Conservation (phyloP, 2,113 vertebrate species). For the Zeus faber region DNA sequence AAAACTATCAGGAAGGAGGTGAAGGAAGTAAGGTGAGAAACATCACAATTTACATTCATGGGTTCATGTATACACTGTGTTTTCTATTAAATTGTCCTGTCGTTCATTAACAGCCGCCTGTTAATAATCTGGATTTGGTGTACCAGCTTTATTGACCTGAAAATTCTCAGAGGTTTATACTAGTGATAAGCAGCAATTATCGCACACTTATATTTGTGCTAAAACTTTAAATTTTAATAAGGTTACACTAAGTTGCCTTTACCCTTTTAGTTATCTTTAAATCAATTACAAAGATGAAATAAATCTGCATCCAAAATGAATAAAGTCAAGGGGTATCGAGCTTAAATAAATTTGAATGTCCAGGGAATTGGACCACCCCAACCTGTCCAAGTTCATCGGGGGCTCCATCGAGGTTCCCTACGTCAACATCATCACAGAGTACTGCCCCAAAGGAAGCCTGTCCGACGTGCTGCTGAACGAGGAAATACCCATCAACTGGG, state of each 20-base stretch:
- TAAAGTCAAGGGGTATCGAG: too few relatives aligned
- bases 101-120: not conserved
- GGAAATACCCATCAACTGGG: conserved; percentile 76
- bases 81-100: not conserved
- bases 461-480: conserved; percentile 73
- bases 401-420: conserved; percentile 71
- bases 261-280: not conserved
- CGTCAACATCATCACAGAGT: conserved; percentile 73
- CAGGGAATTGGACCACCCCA: conserved; percentile 77
- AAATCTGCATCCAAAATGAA: too few relatives aligned
- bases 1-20: conserved; percentile 77
- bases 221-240: not conserved
- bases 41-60: not conserved
- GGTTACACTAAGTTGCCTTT: too few relatives aligned
- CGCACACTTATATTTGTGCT: not conserved
- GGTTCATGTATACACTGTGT: not conserved
- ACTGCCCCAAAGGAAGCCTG: conserved; percentile 79
- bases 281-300: too few relatives aligned
- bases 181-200: too few relatives aligned
- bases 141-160: too few relatives aligned
- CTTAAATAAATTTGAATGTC: not conserved
- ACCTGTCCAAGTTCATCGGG: conserved; percentile 77
- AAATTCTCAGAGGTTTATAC: too few relatives aligned
- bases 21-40: conserved; percentile 72
- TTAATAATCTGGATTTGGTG: too few relatives aligned